These are phyloP conservation scores for Melanotaenia parkinsoni DNA, from an alignment of 2,797 vertebrate genomes.

Conservation along the genomic window DNA sequence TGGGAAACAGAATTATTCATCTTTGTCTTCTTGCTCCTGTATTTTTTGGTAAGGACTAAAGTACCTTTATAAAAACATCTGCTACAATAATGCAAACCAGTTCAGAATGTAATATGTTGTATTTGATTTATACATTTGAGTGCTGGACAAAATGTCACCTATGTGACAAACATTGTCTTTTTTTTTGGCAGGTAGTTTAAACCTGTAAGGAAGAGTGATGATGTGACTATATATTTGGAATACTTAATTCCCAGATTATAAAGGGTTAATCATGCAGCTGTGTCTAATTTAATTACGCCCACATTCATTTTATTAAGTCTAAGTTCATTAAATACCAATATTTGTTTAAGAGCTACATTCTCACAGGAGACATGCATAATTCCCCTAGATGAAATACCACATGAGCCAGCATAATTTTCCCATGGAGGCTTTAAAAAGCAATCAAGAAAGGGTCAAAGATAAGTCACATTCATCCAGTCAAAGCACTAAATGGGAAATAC, in stretches of 20 bases:
- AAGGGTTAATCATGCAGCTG: background rate
- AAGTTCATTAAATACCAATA: conserved; percentile 40
- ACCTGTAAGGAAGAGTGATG: background rate
- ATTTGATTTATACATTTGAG: background rate
- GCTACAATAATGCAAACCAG: conserved; percentile 4
- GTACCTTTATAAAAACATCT: background rate
- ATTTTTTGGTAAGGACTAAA: background rate
- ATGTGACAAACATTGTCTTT: background rate
- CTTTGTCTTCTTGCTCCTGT: background rate
- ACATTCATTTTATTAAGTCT: conserved; percentile 14
- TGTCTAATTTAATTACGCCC: conserved; percentile 18
- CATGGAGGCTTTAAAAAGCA: conserved; percentile 24
- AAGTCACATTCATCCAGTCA: conserved; percentile 19
- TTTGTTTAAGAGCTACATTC: conserved; percentile 27
- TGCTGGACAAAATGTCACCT: background rate
- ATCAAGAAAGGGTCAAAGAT: conserved; percentile 16
- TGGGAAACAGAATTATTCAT: background rate
- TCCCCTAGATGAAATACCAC: conserved; percentile 1
- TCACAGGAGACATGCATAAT: conserved; percentile 13
- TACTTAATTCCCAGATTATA: conserved; percentile 5
- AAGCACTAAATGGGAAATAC: background rate
- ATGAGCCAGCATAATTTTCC: conserved; percentile 9
- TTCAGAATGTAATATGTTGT: background rate
- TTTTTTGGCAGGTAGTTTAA: background rate
- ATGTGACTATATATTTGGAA: conserved; percentile 15